phyloP scores from a whole-genome alignment of 1,140 invertebrate genomes.

The Trichoplusia ni region DNA sequence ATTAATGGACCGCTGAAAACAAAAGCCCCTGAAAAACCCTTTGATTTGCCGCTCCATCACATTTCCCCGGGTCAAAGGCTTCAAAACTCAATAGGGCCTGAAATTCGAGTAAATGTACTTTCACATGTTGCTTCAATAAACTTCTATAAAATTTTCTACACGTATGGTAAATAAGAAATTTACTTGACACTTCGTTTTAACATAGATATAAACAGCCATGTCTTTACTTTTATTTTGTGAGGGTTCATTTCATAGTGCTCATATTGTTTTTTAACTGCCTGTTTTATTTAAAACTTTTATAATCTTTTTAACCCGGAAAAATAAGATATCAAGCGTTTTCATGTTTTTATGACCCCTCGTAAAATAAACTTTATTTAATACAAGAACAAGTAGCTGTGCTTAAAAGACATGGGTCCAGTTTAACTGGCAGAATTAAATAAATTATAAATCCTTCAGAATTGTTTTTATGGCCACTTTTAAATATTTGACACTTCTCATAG shows the following conservation, averaged over 20 bases:
- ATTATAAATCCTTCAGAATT: background rate
- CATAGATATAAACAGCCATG: background rate
- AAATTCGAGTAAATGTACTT: conserved; percentile 56
- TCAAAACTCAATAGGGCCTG: conserved; percentile 61
- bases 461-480: background rate
- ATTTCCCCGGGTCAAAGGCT: conserved; percentile 66
- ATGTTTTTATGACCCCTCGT: conserved; percentile 2
- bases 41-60: conserved; percentile 76
- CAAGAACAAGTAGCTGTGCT: background rate
- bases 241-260: too few relatives aligned
- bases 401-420: background rate
- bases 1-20: conserved; percentile 60
- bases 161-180: conserved; percentile 7
- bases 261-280: background rate
- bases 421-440: too few relatives aligned
- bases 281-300: background rate
- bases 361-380: conserved; percentile 1
- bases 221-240: too few relatives aligned
- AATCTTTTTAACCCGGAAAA: background rate
- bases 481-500: background rate
- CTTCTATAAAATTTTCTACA: conserved; percentile 30
- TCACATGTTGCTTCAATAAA: conserved; percentile 32
- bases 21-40: conserved; percentile 70
- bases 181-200: background rate
- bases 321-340: background rate